Conservation (phyloP, 92 coral and sea anemone species). For the Epizoanthus stellaris region DNA sequence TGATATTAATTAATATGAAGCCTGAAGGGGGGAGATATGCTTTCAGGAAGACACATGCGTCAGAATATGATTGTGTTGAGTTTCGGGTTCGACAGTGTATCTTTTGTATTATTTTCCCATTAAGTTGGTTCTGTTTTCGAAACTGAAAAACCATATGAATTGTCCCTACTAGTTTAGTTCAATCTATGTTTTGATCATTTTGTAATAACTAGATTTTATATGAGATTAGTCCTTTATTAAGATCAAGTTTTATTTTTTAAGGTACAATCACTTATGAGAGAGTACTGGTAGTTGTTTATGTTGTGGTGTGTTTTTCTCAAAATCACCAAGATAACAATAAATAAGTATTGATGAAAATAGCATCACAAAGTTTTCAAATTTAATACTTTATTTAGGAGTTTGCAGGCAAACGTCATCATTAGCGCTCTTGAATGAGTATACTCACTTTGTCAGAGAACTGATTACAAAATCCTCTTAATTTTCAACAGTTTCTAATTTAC, state of each 20-base stretch:
- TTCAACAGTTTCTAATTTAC: conserved; percentile 1
- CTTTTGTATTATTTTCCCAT: neutral
- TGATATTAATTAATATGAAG: conserved; percentile 4
- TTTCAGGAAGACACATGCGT: neutral
- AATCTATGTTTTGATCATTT: neutral
- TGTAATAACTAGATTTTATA: neutral
- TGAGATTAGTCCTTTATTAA: neutral
- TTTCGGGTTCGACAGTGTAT: neutral
- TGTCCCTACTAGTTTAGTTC: neutral
- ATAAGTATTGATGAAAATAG: neutral
- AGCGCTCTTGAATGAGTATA: neutral
- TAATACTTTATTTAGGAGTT: neutral
- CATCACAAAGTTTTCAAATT: neutral
- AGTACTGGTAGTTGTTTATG: neutral
- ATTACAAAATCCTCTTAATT: neutral
- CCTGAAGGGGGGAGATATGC: neutral
- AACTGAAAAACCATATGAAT: neutral
- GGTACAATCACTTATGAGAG: neutral
- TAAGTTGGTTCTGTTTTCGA: neutral
- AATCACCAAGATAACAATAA: neutral
- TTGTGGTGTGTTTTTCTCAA: neutral
- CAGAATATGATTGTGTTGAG: neutral
- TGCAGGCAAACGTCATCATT: neutral
- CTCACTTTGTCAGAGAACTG: neutral
- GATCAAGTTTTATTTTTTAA: neutral